Evolutionary conservation across 2,888 invertebrate species (phyloP), one percentile per base, ranked within the genome.

Genomic region (Osedax frankpressi): DNA sequence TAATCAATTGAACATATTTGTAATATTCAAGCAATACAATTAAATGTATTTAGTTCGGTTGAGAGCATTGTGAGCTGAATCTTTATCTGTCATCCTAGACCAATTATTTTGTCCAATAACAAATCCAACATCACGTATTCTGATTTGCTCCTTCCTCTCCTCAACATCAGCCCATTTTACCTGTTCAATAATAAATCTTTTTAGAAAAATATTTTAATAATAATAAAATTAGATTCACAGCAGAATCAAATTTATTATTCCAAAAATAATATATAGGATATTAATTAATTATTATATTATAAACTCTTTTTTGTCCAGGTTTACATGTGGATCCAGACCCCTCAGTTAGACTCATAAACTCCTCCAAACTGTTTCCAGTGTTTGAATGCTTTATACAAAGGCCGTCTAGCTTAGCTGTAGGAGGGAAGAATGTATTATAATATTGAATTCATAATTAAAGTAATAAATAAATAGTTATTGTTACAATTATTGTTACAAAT

Each of bases 141-240:
- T 92, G 83, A 92, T 91, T 86, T 94, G 94, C 81, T 91, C 87
- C 80, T 91, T 91, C 82, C 90, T 88, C 85, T 95, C 95, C 87
- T 96, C 96, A 82, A 96, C 88, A 86, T 96, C 96, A 71, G 95
- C 95, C 96, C 96, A 96, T 80, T 95, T 90, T 80, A 96, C 95
- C 95, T 96, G 82, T 3, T 67, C 27, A 1, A 69, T 19, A 69
- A 14, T 19, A n/a, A n/a, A n/a, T n/a, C n/a, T n/a, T n/a, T n/a
- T n/a, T n/a, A n/a, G n/a, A n/a, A n/a, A n/a, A n/a, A n/a, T n/a
- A n/a, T n/a, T n/a, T n/a, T n/a, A n/a, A n/a, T n/a, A n/a, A n/a
- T n/a, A n/a, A n/a, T n/a, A n/a, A n/a, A n/a, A n/a, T n/a, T n/a
- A n/a, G n/a, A n/a, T n/a, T n/a, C n/a, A n/a, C n/a, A 44, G 44